Evolutionary conservation across 2,113 vertebrate genomes (phyloP).

Genomic region (Lepisosteus oculatus): DNA sequence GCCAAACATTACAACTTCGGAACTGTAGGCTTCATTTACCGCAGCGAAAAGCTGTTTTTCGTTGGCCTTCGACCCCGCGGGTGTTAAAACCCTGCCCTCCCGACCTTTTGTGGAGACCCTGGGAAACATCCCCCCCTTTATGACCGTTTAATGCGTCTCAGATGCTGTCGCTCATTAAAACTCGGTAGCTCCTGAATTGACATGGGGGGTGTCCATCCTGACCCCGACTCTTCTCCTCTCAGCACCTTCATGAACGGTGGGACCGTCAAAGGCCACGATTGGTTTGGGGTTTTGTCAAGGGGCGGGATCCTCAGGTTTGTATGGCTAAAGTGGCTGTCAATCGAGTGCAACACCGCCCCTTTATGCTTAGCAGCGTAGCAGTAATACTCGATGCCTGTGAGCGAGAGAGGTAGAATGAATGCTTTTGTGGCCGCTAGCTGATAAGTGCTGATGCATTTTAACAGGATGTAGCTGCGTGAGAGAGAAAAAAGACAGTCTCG

Average conservation of each 20-base stretch:
- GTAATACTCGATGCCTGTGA: slow-evolving; percentile 30
- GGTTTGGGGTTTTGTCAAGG: slow-evolving; percentile 18
- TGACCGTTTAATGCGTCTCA: slow-evolving; percentile 42
- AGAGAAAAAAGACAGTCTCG: slow-evolving; percentile 13
- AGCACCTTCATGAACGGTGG: slow-evolving; percentile 13
- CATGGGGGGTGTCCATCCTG: not conserved
- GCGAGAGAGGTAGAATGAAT: slow-evolving; percentile 19
- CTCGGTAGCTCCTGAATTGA: not conserved
- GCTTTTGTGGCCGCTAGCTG: slow-evolving; percentile 24
- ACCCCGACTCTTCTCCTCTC: slow-evolving; percentile 26
- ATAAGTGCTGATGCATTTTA: slow-evolving; percentile 23
- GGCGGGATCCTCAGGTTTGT: slow-evolving; percentile 25
- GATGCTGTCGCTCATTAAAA: slow-evolving; percentile 29
- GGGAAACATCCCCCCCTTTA: slow-evolving; percentile 30
- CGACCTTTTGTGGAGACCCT: slow-evolving; percentile 23
- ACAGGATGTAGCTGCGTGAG: slow-evolving; percentile 47
- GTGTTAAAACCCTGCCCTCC: slow-evolving; percentile 33
- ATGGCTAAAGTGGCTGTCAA: slow-evolving; percentile 35
- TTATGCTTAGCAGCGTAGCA: not conserved
- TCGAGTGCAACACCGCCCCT: slow-evolving; percentile 30
- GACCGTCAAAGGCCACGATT: slow-evolving; percentile 28
- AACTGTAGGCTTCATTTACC: not conserved
- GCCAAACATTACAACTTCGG: too few species aligned
- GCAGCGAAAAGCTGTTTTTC: not conserved
- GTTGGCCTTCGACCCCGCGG: slow-evolving; percentile 41